Conservation (phyloP, 2,113 vertebrate species). For the Pipa parva region DNA sequence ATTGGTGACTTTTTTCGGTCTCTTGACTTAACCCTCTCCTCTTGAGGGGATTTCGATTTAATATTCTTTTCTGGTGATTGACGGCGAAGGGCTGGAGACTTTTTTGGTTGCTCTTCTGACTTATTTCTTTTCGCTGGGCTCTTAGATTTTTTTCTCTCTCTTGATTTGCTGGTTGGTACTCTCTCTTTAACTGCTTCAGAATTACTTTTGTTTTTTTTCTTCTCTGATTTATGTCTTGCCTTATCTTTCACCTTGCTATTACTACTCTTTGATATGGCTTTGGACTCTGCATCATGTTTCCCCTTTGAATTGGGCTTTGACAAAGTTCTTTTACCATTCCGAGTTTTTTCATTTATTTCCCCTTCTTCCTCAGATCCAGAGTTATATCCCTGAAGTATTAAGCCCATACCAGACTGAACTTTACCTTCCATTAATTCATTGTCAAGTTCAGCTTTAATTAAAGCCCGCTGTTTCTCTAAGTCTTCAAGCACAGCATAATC, state of each 20-base stretch:
- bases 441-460: conserved; percentile 98
- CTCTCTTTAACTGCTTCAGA: conserved; percentile 68
- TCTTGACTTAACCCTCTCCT: conserved; percentile 59
- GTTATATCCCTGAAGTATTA: conserved; percentile 96
- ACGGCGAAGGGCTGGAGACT: conserved; percentile 65
- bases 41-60: conserved; percentile 65
- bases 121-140: conserved; percentile 73
- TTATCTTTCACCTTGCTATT: conserved; percentile 82
- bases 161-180: conserved; percentile 76
- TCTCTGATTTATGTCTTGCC: conserved; percentile 81
- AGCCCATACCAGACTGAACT: conserved; percentile 96
- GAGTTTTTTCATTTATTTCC: conserved; percentile 77
- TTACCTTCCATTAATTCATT: conserved; percentile 97
- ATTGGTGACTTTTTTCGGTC: conserved; percentile 71
- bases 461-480: conserved; percentile 93
- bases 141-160: conserved; percentile 78
- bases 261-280: conserved; percentile 78
- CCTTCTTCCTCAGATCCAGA: conserved; percentile 95
- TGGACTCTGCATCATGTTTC: conserved; percentile 81
- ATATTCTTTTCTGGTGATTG: conserved; percentile 69
- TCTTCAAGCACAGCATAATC: conserved; percentile 93
- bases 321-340: conserved; percentile 79
- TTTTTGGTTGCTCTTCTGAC: conserved; percentile 74
- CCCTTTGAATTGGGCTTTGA: conserved; percentile 72
- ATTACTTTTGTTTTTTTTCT: conserved; percentile 73